Evolutionary conservation across 2,888 invertebrate species (phyloP), one percentile per base, ranked within the genome.

Genomic region (Nebria brevicollis): DNA sequence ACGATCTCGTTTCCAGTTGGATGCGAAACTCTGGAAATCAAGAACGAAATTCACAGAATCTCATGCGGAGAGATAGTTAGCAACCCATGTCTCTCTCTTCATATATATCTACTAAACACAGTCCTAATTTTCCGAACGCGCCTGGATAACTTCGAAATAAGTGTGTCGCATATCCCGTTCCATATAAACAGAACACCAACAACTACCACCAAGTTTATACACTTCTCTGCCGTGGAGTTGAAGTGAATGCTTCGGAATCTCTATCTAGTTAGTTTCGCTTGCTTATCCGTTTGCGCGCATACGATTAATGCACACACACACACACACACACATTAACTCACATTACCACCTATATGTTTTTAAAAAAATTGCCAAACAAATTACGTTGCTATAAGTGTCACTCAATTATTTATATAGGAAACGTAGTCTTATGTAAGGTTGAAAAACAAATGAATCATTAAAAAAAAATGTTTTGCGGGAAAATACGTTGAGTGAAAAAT

Each of bases 241-340:
- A 77, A 77, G 77, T 72, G 72, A 25, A 34, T 77, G 72, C 77
- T 34, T 77, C 43, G 72, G 72, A 77, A 70, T 72, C 77, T 72
- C 77, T 70, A 77, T 77, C 77, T 77, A 70, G 77, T 77, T 77
- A 77, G 77, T 77, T 77, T 64, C 64, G 43, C 34, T 43, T 64
- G 77, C 72, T 76, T 76, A 76, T 76, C 76, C 76, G 76, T 41
- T 54, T 8, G 54, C 54, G 54, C 54, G 66, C 76, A 76, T 41
- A 76, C 65, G 66, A 66, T 41, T 25, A 75, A 25, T 73, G 75
- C 76, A 76, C 66, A 76, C 76, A 76, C 76, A 64, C 65, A 66
- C 76, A 20, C 20, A 20, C 20, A 20, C 20, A 20, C 26, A 76
- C 25, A 26, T 65, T 2, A 13, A 2, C 15, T 8, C 68, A 68